A percentile compares a stretch with the other conserved stretches of the same genome.
phyloP scores from a whole-genome alignment of 1,140 invertebrate species.

The Archivesica marissinica region DNA sequence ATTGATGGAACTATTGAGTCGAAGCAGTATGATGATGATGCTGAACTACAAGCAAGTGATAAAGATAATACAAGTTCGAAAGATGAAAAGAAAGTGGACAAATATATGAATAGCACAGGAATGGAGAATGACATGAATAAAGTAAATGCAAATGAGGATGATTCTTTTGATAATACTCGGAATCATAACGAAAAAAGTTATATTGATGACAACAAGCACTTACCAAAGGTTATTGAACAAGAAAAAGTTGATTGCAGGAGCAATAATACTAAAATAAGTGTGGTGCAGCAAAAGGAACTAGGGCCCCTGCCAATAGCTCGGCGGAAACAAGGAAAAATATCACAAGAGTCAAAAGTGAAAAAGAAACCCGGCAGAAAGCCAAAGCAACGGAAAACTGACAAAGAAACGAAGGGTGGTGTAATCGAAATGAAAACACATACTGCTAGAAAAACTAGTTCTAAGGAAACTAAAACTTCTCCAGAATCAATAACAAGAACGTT shows the following conservation, averaged over 20 bases:
- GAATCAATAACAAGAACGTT: slow-evolving; percentile 36
- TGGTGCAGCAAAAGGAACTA: neutral
- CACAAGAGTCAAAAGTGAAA: neutral
- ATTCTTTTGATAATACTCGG: neutral
- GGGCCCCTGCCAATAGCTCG: neutral
- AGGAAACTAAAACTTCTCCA: slow-evolving; percentile 14
- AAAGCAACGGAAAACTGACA: neutral
- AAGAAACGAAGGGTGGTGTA: neutral
- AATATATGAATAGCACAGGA: neutral
- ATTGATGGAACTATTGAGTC: neutral
- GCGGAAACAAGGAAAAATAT: neutral
- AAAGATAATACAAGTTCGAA: neutral
- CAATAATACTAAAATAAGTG: too few relatives aligned
- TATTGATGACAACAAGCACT: too few relatives aligned
- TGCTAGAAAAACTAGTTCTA: neutral
- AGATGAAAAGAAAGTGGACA: neutral
- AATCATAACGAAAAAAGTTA: too few relatives aligned
- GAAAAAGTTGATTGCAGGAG: neutral
- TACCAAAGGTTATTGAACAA: too few relatives aligned
- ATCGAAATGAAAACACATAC: neutral
- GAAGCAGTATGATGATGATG: neutral
- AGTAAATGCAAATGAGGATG: neutral
- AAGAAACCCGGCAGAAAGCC: neutral
- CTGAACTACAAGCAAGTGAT: neutral
- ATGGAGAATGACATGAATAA: neutral